Conservation (phyloP, 2,797 vertebrate species). For the Tragelaphus eurycerus region DNA sequence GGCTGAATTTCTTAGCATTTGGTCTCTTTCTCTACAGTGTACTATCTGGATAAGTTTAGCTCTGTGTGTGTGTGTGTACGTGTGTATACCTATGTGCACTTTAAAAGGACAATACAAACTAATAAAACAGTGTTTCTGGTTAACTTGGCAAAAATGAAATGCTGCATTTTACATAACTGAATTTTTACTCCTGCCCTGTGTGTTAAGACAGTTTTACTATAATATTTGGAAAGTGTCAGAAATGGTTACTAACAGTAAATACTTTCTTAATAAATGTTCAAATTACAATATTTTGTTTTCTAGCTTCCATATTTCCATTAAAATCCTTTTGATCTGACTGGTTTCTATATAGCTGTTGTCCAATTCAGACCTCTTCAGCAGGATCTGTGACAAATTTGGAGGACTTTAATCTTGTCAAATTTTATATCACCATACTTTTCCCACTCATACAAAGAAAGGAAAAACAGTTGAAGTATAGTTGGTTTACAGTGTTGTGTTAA, state of each 20-base stretch:
- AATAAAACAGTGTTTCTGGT: neutral
- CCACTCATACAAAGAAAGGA: neutral
- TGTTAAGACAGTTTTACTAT: constrained; percentile 37
- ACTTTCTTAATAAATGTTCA: constrained; percentile 59
- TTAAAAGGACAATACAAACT: neutral
- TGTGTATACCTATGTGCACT: neutral
- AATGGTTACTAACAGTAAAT: constrained; percentile 18
- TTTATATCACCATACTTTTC: neutral
- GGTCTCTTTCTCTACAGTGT: neutral
- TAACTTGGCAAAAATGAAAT: neutral
- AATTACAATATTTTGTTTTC: neutral
- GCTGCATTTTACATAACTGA: constrained; percentile 26
- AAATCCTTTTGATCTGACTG: neutral
- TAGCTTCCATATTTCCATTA: neutral
- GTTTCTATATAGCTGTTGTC: neutral
- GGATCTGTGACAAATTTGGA: neutral
- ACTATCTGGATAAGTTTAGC: neutral
- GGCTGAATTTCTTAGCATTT: neutral
- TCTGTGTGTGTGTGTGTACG: neutral
- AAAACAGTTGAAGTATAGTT: neutral
- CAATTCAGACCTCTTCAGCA: neutral
- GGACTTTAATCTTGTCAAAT: neutral
- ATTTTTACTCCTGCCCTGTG: constrained; percentile 18
- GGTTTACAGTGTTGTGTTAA: neutral
- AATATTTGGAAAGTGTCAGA: constrained; percentile 5